Conservation (phyloP, 2,797 vertebrate genomes). For the Scleropages formosus region DNA sequence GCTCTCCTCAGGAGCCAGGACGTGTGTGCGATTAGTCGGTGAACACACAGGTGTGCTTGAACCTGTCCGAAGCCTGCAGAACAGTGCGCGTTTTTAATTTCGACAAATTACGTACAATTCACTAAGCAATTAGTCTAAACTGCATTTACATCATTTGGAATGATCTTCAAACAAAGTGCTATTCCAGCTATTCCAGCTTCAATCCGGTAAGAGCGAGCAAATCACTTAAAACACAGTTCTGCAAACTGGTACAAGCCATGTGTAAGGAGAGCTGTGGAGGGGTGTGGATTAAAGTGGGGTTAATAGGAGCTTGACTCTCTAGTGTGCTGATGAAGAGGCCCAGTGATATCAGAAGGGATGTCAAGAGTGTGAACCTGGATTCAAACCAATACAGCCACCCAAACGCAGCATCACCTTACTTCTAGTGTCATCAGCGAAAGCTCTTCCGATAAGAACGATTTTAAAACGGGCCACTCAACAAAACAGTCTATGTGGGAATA, state of each 20-base stretch:
- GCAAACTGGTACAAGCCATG: conserved; percentile 19
- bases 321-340: not conserved
- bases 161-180: not conserved
- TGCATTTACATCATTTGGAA: not conserved
- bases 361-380: conserved; percentile 18
- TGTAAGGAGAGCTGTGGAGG: conserved; percentile 19
- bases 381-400: conserved; percentile 27
- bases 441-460: not conserved
- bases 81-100: not conserved
- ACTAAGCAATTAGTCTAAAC: not conserved
- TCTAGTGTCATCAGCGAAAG: not conserved
- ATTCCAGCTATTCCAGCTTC: not conserved
- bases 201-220: not conserved
- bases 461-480: not conserved
- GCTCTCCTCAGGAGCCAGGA: no score
- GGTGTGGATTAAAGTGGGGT: conserved; percentile 20
- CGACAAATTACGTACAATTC: not conserved
- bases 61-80: not conserved
- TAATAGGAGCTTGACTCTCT: conserved; percentile 23
- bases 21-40: conserved; percentile 15
- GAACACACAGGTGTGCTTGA: conserved; percentile 23
- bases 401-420: not conserved
- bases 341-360: not conserved
- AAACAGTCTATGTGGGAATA: not conserved
- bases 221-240: conserved; percentile 7